phyloP scores from a whole-genome alignment of 2,113 vertebrate genomes.

The Alligator mississippiensis region DNA sequence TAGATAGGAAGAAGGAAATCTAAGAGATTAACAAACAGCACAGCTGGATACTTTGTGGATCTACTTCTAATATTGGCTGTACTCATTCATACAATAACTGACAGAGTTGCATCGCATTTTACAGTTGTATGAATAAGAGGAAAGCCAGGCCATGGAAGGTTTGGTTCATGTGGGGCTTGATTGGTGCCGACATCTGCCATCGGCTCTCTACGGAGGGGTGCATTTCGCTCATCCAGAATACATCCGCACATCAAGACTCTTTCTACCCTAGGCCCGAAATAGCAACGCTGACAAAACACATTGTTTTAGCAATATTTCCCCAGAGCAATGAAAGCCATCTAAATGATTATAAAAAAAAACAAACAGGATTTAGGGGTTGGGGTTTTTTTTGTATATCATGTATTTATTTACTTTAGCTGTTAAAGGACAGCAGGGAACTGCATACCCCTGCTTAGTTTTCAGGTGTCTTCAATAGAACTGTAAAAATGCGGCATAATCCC shows the following conservation, averaged over 20 bases:
- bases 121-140: slow-evolving; percentile 6
- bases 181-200: background rate
- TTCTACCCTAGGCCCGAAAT: background rate
- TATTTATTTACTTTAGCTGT: background rate
- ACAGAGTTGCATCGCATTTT: background rate
- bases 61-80: background rate
- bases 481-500: background rate
- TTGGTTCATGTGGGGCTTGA: background rate
- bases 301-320: background rate
- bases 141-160: background rate
- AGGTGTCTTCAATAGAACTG: background rate
- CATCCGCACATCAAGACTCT: background rate
- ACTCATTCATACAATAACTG: background rate
- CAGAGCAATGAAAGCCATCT: background rate
- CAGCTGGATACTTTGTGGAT: background rate
- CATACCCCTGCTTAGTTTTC: background rate
- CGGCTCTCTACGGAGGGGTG: background rate
- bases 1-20: background rate
- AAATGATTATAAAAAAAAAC: background rate
- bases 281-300: background rate
- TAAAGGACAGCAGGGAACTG: background rate
- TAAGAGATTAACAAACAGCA: background rate
- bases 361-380: accelerated
- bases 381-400: no score
- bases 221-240: background rate